phyloP scores from a whole-genome alignment of 2,113 vertebrate species.

The Poecilia latipinna region DNA sequence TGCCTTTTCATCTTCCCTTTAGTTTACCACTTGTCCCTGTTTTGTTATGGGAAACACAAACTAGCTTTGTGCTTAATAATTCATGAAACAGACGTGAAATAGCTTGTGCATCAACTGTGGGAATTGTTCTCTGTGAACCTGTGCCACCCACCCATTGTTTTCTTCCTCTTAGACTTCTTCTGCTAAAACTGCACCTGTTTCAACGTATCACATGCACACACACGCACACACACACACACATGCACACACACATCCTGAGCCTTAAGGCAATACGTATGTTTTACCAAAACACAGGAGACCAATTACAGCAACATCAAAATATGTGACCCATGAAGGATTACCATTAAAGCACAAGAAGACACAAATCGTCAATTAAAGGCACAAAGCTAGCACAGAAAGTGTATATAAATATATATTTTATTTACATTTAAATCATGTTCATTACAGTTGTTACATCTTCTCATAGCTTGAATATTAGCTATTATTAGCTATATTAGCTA shows the following conservation, averaged over 20 bases:
- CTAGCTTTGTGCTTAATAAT: constrained; percentile 67
- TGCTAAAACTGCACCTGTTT: constrained; percentile 58
- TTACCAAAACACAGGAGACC: constrained; percentile 64
- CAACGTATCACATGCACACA: constrained; percentile 39
- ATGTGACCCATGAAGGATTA: constrained; percentile 62
- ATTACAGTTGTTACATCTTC: constrained; percentile 18
- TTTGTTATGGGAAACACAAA: constrained; percentile 66
- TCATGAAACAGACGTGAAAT: constrained; percentile 66
- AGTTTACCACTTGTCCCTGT: constrained; percentile 48
- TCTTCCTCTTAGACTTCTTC: constrained; percentile 26
- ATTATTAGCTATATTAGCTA: background rate
- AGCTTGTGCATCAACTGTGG: constrained; percentile 62
- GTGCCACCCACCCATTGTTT: constrained; percentile 53
- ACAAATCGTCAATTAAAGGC: background rate
- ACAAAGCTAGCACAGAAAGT: background rate
- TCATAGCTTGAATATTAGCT: constrained; percentile 23
- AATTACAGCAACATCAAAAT: constrained; percentile 68
- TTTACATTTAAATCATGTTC: constrained; percentile 1
- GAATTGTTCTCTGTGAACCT: constrained; percentile 60
- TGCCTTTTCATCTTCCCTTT: constrained; percentile 9
- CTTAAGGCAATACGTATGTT: constrained; percentile 61
- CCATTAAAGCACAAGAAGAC: constrained; percentile 9
- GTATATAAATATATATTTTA: background rate
- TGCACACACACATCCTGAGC: constrained; percentile 36
- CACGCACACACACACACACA: constrained; percentile 6